phyloP scores from a whole-genome alignment of 2,113 vertebrate species.

The Procavia capensis region DNA sequence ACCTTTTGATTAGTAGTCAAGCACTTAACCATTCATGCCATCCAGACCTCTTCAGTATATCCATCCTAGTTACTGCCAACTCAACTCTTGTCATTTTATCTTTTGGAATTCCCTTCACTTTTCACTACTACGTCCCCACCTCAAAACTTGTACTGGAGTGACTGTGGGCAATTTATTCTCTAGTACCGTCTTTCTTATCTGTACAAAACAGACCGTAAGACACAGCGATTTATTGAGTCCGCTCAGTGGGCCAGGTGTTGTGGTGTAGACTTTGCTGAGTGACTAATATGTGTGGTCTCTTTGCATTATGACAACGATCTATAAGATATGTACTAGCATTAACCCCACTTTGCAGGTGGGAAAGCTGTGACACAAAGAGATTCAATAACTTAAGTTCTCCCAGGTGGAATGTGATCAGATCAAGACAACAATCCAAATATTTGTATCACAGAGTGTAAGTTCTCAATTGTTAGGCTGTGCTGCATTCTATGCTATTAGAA shows the following conservation, averaged over 20 bases:
- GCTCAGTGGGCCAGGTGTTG: background rate
- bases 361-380: background rate
- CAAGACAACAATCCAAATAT: background rate
- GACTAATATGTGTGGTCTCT: background rate
- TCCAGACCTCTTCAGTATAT: background rate
- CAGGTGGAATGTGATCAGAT: background rate
- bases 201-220: background rate
- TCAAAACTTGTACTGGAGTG: background rate
- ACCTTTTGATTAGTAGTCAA: background rate
- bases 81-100: background rate
- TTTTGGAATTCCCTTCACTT: background rate
- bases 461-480: background rate
- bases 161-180: background rate
- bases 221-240: background rate
- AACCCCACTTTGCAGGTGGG: background rate
- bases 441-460: background rate
- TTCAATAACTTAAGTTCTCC: background rate
- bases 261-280: background rate
- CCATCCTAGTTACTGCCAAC: background rate
- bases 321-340: background rate
- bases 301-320: background rate
- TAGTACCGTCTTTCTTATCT: background rate
- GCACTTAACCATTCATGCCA: background rate
- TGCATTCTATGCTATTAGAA: background rate
- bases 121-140: background rate